Conservation (phyloP, 2,113 vertebrate species). For the Actenoides hombroni region DNA sequence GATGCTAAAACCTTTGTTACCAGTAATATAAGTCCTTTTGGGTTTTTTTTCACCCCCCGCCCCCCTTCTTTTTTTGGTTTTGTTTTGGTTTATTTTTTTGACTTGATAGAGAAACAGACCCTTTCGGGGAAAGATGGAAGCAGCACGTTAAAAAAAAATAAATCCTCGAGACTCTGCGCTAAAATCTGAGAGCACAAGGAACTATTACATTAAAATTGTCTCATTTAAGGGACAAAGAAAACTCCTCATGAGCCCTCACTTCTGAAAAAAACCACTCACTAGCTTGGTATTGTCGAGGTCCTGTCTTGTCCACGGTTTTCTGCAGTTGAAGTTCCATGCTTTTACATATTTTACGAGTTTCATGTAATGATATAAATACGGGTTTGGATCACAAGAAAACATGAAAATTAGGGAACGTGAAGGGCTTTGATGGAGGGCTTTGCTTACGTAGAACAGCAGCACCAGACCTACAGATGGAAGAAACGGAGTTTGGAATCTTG, state of each 20-base stretch:
- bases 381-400: conserved; percentile 5
- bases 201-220: conserved; percentile 48
- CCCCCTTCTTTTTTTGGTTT: not conserved
- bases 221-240: conserved; percentile 59
- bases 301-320: not conserved
- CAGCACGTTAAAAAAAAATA: conserved; percentile 56
- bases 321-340: not conserved
- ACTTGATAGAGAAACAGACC: conserved; percentile 35
- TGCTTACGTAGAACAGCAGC: not conserved
- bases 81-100: not conserved
- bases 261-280: not conserved
- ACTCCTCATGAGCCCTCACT: not conserved
- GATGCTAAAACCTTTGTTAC: conserved; percentile 68
- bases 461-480: conserved; percentile 19
- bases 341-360: conserved; percentile 22
- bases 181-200: conserved; percentile 55
- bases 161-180: conserved; percentile 48
- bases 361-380: conserved; percentile 14
- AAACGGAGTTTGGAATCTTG: conserved; percentile 11
- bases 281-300: not conserved
- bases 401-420: not conserved
- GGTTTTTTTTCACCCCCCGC: not conserved
- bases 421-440: not conserved
- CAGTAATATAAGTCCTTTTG: not conserved
- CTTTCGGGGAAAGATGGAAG: conserved; percentile 36